Conservation (phyloP, 2,797 vertebrate genomes). For the Sebastes minor region DNA sequence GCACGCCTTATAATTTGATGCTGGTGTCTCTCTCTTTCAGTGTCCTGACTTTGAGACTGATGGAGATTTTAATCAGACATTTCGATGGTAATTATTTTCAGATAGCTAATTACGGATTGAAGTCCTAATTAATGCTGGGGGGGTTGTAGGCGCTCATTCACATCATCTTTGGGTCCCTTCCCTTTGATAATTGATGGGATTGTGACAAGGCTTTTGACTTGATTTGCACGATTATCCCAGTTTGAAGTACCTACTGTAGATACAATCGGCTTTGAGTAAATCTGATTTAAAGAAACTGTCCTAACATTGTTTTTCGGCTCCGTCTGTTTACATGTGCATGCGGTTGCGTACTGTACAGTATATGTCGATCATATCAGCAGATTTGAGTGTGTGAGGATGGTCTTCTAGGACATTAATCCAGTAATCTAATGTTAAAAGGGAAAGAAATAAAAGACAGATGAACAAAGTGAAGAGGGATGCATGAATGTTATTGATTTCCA, state of each 20-base stretch:
- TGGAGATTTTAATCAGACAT: slow-evolving; percentile 72
- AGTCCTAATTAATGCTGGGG: slow-evolving; percentile 65
- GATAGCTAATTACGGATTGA: slow-evolving; percentile 68
- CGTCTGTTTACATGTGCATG: background rate
- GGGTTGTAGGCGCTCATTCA: slow-evolving; percentile 35
- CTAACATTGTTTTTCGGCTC: background rate
- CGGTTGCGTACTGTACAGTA: slow-evolving; percentile 1
- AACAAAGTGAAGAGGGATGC: slow-evolving; percentile 64
- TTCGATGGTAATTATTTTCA: slow-evolving; percentile 76
- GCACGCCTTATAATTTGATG: slow-evolving; percentile 40
- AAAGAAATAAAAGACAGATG: slow-evolving; percentile 61
- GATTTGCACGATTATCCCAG: slow-evolving; percentile 44
- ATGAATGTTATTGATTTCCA: slow-evolving; percentile 72
- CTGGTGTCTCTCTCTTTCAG: slow-evolving; percentile 39
- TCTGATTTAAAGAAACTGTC: slow-evolving; percentile 20
- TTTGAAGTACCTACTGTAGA: slow-evolving; percentile 29
- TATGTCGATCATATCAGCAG: slow-evolving; percentile 19
- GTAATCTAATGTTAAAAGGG: slow-evolving; percentile 59
- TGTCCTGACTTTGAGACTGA: slow-evolving; percentile 67
- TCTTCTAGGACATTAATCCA: slow-evolving; percentile 49
- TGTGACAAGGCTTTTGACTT: slow-evolving; percentile 40
- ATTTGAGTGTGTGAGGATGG: slow-evolving; percentile 7
- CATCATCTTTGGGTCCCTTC: slow-evolving; percentile 48
- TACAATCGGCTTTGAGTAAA: slow-evolving; percentile 8
- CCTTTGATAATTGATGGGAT: slow-evolving; percentile 51